phyloP scores from a whole-genome alignment of 2,888 invertebrate genomes.

The Erebia ligea region DNA sequence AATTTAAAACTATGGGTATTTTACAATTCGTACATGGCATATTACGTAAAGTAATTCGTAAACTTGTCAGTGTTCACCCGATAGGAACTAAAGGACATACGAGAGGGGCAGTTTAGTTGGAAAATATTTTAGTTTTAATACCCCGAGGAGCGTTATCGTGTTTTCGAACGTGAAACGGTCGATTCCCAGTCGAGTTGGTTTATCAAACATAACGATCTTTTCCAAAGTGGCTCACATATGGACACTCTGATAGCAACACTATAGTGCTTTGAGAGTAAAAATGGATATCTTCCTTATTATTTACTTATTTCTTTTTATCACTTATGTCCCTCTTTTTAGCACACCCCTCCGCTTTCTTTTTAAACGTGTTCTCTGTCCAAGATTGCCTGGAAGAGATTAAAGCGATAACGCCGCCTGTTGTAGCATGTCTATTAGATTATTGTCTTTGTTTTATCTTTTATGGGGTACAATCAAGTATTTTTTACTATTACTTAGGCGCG shows the following conservation, averaged over 20 bases:
- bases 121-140: constrained; percentile 7
- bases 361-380: too few relatives aligned
- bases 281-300: too few relatives aligned
- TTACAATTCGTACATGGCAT: constrained; percentile 4
- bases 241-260: neutral
- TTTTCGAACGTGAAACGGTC: neutral
- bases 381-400: too few relatives aligned
- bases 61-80: constrained; percentile 2
- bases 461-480: too few relatives aligned
- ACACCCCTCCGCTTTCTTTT: too few relatives aligned
- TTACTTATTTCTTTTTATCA: too few relatives aligned
- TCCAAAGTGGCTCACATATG: neutral
- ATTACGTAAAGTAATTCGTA: constrained; percentile 1
- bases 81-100: neutral
- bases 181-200: neutral
- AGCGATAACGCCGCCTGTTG: too few relatives aligned
- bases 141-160: constrained; percentile 3
- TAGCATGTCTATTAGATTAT: too few relatives aligned
- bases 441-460: too few relatives aligned
- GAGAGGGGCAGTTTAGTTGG: neutral
- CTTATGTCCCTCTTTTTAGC: too few relatives aligned
- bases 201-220: neutral
- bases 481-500: too few relatives aligned
- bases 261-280: too few relatives aligned
- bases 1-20: constrained; percentile 2